These are phyloP conservation scores for Alces alces DNA, from an alignment of 2,113 vertebrate species.

Conservation along the genomic window DNA sequence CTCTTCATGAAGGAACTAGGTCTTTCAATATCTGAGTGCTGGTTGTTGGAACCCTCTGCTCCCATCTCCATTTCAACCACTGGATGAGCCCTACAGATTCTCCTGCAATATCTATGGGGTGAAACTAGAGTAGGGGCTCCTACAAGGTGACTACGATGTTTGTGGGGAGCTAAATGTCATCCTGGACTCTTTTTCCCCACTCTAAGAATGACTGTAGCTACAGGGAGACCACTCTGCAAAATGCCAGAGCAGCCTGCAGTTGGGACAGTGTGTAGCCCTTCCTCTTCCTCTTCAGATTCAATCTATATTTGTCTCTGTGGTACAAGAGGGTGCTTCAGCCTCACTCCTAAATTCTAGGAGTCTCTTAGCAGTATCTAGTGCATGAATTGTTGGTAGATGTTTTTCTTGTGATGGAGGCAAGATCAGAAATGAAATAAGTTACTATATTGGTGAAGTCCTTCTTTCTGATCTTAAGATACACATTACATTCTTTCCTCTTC, in stretches of 20 bases:
- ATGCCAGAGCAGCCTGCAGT: not conserved
- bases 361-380: not conserved
- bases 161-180: not conserved
- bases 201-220: not conserved
- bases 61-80: not conserved
- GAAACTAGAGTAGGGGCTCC: not conserved
- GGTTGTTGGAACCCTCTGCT: not conserved
- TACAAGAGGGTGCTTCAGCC: not conserved
- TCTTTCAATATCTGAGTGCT: not conserved
- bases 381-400: not conserved
- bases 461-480: not conserved
- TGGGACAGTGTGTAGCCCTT: not conserved
- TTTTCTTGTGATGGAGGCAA: not conserved
- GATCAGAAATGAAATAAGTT: not conserved
- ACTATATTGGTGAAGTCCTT: not conserved
- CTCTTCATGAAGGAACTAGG: not conserved
- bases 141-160: not conserved
- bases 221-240: not conserved
- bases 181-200: not conserved
- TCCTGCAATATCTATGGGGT: not conserved
- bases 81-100: not conserved
- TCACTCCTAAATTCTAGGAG: not conserved
- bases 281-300: not conserved
- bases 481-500: not conserved
- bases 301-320: not conserved